Base-by-base conservation (phyloP, 2,888 invertebrate genomes). In the Epinotia ramella region DNA sequence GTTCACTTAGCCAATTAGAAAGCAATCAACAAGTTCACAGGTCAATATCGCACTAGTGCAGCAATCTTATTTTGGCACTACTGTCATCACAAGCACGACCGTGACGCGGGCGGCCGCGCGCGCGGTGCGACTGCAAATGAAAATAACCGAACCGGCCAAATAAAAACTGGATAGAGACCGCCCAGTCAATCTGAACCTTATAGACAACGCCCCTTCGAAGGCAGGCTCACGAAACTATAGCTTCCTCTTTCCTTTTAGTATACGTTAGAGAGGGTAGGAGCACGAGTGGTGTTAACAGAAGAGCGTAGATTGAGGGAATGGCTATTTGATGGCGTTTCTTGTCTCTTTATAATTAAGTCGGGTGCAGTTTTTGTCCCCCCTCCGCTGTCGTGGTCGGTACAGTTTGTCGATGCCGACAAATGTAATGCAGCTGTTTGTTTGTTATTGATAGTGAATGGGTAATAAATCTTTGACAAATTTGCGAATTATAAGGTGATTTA, bases 141-240 rank as follows among this genome's bases (percentile, higher is more conserved):
- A 91, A 90, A 91, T 87, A 84, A 81, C 82, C 82, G 81, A 81
- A 82, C 84, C 89, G 86, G 88, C 89, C 90, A 90, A 89, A 93
- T 92, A 93, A 92, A 91, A 87, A 86, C 83, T 88, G 88, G 87
- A 93, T 92, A 88, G 93, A 92, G 92, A 92, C 90, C 94, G 92
- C 94, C 94, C 94, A 94, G 93, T 93, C 94, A 92, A 94, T 94
- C 91, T 92, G 93, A 94, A 93, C 90, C 91, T 90, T 91, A 92
- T 92, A 92, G 84, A 92, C 80, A 98, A 69, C 98, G 81, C 98
- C 97, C 83, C 97, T 78, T 90, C 18, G 97, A 97, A 79, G 97
- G 96, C 96, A 84, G 96, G 81, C 67, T 81, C 73, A 67, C 76
- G 72, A 78, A 88, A 78, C 74, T 86, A 81, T 72, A 53, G 28